phyloP scores from a whole-genome alignment of 2,888 invertebrate species.

The Oasisia sp. region DNA sequence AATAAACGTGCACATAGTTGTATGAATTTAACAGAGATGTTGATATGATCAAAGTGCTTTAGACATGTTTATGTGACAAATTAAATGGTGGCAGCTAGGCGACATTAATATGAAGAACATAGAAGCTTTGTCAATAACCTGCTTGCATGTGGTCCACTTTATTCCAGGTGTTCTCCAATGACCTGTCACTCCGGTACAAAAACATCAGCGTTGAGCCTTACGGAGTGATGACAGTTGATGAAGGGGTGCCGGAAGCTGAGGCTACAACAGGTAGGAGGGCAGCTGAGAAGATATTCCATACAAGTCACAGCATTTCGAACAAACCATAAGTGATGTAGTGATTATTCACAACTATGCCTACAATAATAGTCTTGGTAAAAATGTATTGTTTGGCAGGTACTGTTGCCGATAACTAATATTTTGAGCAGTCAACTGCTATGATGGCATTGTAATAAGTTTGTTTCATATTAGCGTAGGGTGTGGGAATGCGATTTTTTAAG shows the following conservation, averaged over 20 bases:
- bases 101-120: background rate
- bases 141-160: background rate
- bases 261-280: background rate
- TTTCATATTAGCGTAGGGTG: background rate
- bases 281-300: too few species aligned
- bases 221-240: constrained; percentile 43
- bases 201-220: constrained; percentile 52
- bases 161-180: constrained; percentile 50
- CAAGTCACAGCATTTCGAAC: too few species aligned
- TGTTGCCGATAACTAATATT: too few species aligned
- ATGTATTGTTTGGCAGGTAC: too few species aligned
- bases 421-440: background rate
- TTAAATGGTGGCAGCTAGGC: background rate
- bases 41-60: background rate
- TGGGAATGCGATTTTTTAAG: too few species aligned
- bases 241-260: constrained; percentile 39
- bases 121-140: background rate
- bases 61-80: background rate
- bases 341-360: too few species aligned
- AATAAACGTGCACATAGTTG: background rate
- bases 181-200: constrained; percentile 46
- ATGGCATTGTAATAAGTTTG: background rate
- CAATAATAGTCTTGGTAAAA: too few species aligned
- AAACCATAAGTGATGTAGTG: too few species aligned
- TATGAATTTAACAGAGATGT: background rate